These are phyloP conservation scores for Nematolebias whitei DNA, from an alignment of 2,113 vertebrate genomes.

Conservation along the genomic window DNA sequence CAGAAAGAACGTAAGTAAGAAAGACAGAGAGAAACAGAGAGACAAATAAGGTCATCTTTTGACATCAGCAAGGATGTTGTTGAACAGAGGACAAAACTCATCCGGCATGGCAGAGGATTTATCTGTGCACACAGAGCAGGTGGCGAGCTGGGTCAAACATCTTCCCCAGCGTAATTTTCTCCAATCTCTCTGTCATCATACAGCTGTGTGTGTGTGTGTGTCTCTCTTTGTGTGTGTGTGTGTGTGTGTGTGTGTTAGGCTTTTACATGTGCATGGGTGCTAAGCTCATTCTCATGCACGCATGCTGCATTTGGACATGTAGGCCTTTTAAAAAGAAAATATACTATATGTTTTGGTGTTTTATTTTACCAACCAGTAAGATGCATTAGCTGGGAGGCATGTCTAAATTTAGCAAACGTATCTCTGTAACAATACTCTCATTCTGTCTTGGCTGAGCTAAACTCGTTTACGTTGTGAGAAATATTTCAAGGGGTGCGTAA, in stretches of 20 bases:
- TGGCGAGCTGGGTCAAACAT: slow-evolving; percentile 71
- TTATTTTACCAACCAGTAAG: slow-evolving; percentile 9
- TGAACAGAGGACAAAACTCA: slow-evolving; percentile 66
- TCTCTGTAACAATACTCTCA: slow-evolving; percentile 17
- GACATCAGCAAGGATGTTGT: slow-evolving; percentile 66
- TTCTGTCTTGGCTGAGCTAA: slow-evolving; percentile 30
- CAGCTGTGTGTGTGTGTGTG: slow-evolving; percentile 14
- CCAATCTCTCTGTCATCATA: slow-evolving; percentile 46
- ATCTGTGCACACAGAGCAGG: slow-evolving; percentile 66
- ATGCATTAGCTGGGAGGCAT: slow-evolving; percentile 11
- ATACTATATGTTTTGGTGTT: slow-evolving; percentile 17
- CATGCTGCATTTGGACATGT: slow-evolving; percentile 8
- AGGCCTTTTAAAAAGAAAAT: background rate
- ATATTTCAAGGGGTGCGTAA: slow-evolving; percentile 12
- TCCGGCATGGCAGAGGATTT: slow-evolving; percentile 60
- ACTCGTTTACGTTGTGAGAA: slow-evolving; percentile 29
- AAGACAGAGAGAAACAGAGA: slow-evolving; percentile 7
- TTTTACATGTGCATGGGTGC: background rate
- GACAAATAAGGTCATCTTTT: slow-evolving; percentile 69
- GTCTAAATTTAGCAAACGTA: slow-evolving; percentile 19
- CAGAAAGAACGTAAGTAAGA: slow-evolving; percentile 8
- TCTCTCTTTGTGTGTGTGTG: background rate
- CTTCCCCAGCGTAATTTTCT: slow-evolving; percentile 70
- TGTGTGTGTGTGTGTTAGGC: slow-evolving; percentile 1
- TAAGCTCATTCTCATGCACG: background rate